Evolutionary conservation across 1,140 invertebrate species (phyloP).

Genomic region (Lepidurus apus): DNA sequence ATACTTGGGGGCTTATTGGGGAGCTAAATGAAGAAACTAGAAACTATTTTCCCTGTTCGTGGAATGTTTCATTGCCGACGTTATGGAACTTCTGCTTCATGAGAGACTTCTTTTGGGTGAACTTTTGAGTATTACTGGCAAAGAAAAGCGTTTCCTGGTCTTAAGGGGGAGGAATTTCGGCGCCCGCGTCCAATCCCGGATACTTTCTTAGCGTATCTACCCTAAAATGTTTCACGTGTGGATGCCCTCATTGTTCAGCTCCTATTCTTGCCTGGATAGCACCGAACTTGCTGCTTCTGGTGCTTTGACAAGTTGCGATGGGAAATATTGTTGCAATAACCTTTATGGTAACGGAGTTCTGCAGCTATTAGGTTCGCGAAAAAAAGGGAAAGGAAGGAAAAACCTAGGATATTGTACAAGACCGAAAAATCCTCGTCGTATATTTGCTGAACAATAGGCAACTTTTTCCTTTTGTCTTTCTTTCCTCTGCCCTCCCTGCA

Average conservation of each 20-base stretch:
- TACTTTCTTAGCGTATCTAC: not conserved
- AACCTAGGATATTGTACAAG: not conserved
- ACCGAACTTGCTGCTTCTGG: not conserved
- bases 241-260: not conserved
- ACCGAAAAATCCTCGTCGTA: too few species aligned
- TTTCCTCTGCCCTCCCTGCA: not conserved
- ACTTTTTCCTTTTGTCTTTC: too few species aligned
- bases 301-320: slow-evolving; percentile 10
- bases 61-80: too few species aligned
- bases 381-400: not conserved
- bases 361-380: slow-evolving; percentile 4
- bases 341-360: slow-evolving; percentile 13
- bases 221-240: not conserved
- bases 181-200: not conserved
- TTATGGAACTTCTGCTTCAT: too few species aligned
- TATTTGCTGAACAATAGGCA: too few species aligned
- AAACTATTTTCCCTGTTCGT: too few species aligned
- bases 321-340: not conserved
- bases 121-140: not conserved
- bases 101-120: too few species aligned
- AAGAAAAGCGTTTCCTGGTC: not conserved
- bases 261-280: not conserved
- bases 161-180: not conserved
- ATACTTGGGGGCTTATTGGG: too few species aligned
- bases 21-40: too few species aligned